phyloP scores from a whole-genome alignment of 2,888 invertebrate species.

The Pseudoips prasinana region DNA sequence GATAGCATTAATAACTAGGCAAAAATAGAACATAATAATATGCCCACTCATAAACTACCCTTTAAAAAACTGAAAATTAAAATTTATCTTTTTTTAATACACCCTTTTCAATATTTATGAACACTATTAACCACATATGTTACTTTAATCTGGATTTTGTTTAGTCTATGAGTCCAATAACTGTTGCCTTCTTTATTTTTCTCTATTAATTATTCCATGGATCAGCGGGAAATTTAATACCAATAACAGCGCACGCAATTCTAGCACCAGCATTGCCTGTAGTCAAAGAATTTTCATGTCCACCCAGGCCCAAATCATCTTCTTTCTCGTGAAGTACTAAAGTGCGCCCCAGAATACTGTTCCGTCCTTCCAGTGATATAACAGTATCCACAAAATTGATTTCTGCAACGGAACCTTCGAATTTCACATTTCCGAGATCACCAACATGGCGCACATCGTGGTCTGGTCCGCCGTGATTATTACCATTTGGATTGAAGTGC shows the following conservation, averaged over 20 bases:
- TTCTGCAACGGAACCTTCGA: slow-evolving; percentile 71
- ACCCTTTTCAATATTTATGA: no score
- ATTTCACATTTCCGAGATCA: slow-evolving; percentile 87
- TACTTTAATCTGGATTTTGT: no score
- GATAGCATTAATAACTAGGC: no score
- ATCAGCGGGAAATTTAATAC: slow-evolving; percentile 45
- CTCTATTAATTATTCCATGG: no score
- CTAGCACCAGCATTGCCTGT: slow-evolving; percentile 76
- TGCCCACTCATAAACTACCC: no score
- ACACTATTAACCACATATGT: no score
- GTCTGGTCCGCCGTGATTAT: slow-evolving; percentile 83
- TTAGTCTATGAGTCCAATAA: no score
- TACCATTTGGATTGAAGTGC: slow-evolving; percentile 86
- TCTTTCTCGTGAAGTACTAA: slow-evolving; percentile 66
- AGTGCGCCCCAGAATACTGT: slow-evolving; percentile 67
- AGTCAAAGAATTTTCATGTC: slow-evolving; percentile 53
- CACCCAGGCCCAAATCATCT: slow-evolving; percentile 73
- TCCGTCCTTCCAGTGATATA: slow-evolving; percentile 62
- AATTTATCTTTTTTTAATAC: no score
- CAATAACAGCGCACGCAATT: slow-evolving; percentile 77
- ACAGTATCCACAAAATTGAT: slow-evolving; percentile 77
- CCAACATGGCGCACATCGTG: slow-evolving; percentile 85
- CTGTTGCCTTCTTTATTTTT: no score
- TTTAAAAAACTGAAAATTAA: no score
- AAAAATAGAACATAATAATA: no score